phyloP scores from a whole-genome alignment of 2,113 vertebrate genomes.

The Siphamia tubifer region DNA sequence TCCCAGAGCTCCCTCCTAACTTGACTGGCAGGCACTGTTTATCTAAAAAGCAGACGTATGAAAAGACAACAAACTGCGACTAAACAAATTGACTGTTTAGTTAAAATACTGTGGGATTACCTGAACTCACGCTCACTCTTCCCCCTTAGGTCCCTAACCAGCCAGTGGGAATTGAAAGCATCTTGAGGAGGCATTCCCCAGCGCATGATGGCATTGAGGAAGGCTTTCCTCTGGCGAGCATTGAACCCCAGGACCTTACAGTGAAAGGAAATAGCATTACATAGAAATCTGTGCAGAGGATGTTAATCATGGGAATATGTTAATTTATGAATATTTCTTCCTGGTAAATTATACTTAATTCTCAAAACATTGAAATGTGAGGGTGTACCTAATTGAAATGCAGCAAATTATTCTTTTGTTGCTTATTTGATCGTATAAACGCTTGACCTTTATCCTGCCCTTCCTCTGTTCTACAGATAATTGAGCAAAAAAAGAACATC shows the following conservation, averaged over 20 bases:
- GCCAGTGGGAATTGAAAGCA: slow-evolving; percentile 98
- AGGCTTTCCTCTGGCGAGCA: slow-evolving; percentile 94
- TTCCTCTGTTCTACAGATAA: too few species aligned
- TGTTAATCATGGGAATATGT: too few species aligned
- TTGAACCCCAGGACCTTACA: slow-evolving; percentile 95
- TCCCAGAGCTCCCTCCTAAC: not conserved
- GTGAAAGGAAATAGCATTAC: not conserved
- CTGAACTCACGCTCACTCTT: slow-evolving; percentile 98
- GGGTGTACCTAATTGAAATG: too few species aligned
- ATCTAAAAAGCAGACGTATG: not conserved
- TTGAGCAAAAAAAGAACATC: too few species aligned
- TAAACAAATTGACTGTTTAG: not conserved
- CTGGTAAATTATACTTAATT: too few species aligned
- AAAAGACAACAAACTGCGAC: not conserved
- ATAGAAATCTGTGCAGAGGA: not conserved
- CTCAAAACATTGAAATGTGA: too few species aligned
- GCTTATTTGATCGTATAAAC: too few species aligned
- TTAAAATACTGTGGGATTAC: slow-evolving; percentile 60
- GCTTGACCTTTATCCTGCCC: too few species aligned
- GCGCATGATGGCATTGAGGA: slow-evolving; percentile 97
- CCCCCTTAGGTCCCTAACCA: slow-evolving; percentile 93
- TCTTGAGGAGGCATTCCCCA: slow-evolving; percentile 99
- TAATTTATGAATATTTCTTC: too few species aligned
- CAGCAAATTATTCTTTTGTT: too few species aligned
- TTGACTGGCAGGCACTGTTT: not conserved